A percentile compares a stretch with the other conserved stretches of the same genome.
Evolutionary conservation across 2,888 invertebrate species (phyloP).

Genomic region (Iselma pallidipennis): DNA sequence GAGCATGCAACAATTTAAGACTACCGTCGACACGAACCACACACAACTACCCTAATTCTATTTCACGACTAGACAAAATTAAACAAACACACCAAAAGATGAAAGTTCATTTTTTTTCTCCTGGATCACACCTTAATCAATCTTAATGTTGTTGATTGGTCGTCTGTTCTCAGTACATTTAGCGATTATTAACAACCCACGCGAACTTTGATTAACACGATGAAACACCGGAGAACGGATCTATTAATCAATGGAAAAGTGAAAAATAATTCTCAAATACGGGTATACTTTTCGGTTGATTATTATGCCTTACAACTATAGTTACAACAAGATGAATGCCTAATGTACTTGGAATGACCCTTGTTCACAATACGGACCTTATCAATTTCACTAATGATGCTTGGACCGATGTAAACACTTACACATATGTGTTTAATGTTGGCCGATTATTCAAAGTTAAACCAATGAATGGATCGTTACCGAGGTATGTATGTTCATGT

Average conservation of each 20-base stretch:
- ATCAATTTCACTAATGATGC: constrained; percentile 7
- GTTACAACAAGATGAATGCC: neutral
- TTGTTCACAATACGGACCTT: constrained; percentile 7
- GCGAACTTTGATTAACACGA: neutral
- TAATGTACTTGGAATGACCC: neutral
- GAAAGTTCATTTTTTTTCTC: too few species aligned
- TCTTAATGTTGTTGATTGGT: neutral
- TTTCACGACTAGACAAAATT: neutral
- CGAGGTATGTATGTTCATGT: constrained; percentile 1
- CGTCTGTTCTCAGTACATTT: too few species aligned
- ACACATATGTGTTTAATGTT: neutral
- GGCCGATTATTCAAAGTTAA: constrained; percentile 4
- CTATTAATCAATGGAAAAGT: neutral
- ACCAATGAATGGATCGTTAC: constrained; percentile 1
- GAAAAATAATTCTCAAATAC: neutral
- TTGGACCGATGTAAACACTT: neutral
- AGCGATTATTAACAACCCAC: neutral
- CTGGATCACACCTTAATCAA: neutral
- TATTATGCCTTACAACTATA: neutral
- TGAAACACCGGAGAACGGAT: neutral
- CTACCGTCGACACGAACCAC: neutral
- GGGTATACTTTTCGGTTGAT: too few species aligned
- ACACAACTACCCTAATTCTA: neutral
- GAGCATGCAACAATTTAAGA: constrained; percentile 28
- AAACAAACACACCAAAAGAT: too few species aligned